Evolutionary conservation across 2,797 vertebrate species (phyloP).

Genomic region (Triplophysa bombifrons): DNA sequence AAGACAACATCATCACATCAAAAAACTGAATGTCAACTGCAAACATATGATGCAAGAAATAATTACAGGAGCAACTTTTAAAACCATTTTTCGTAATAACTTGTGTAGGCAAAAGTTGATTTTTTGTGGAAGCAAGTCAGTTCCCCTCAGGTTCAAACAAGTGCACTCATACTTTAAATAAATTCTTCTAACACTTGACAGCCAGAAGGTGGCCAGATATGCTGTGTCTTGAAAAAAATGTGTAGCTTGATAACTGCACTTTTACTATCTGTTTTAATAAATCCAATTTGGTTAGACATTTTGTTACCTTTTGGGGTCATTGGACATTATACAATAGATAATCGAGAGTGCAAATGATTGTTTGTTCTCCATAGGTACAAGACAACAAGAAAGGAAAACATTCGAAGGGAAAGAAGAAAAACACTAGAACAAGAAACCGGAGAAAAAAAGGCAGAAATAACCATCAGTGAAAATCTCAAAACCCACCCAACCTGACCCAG

Average conservation of each 20-base stretch:
- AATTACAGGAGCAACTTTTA: background rate
- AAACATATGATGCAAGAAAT: background rate
- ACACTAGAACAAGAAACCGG: background rate
- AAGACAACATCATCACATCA: background rate
- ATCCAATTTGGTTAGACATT: too few relatives aligned
- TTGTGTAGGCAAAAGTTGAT: background rate
- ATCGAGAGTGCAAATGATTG: conserved; percentile 35
- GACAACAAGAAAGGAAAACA: background rate
- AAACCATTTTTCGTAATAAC: background rate
- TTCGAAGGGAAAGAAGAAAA: conserved; percentile 1
- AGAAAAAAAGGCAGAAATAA: conserved; percentile 17
- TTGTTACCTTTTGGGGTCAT: background rate
- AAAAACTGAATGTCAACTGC: background rate
- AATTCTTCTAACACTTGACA: background rate
- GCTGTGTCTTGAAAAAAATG: background rate
- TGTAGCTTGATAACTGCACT: too few relatives aligned
- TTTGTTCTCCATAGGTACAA: conserved; percentile 44
- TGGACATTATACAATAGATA: background rate
- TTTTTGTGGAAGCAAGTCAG: background rate
- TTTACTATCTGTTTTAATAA: too few relatives aligned
- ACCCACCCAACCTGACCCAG: background rate
- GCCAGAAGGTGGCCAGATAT: background rate
- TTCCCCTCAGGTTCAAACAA: background rate
- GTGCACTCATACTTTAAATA: background rate
- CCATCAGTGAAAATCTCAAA: background rate